These are phyloP conservation scores for Semibalanus balanoides DNA, from an alignment of 1,140 invertebrate genomes.

Conservation along the genomic window DNA sequence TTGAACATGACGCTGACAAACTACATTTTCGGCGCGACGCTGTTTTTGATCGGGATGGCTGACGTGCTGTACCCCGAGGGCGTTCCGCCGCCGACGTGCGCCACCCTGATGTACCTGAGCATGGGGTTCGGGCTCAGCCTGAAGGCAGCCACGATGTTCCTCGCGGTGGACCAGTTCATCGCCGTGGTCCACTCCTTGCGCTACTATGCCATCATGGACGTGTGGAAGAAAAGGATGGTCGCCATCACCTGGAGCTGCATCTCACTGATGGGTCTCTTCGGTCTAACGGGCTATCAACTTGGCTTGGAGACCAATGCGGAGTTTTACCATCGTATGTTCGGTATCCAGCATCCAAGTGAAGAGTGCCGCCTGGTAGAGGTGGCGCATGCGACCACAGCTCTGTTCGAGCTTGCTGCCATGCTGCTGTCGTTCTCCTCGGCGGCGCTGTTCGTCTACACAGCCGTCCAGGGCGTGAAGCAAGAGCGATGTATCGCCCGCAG, in stretches of 20 bases:
- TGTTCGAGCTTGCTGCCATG: neutral
- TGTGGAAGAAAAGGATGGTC: neutral
- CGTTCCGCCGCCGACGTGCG: no score
- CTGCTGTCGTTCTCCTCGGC: neutral
- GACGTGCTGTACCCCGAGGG: no score
- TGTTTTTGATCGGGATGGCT: no score
- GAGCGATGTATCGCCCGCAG: neutral
- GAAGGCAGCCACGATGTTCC: neutral
- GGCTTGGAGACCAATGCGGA: slow-evolving; percentile 39
- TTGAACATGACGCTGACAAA: no score
- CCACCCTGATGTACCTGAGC: no score
- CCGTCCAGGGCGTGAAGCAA: neutral
- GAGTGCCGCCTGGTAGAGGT: no score
- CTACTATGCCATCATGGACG: neutral
- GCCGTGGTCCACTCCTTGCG: neutral
- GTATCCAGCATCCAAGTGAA: no score
- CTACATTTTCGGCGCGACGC: no score
- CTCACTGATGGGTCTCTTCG: neutral
- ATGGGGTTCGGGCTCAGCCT: neutral
- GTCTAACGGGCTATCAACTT: neutral
- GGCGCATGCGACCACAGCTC: no score
- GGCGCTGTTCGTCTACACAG: neutral
- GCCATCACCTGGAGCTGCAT: neutral
- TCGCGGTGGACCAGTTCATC: neutral
- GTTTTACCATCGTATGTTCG: slow-evolving; percentile 15